Base-by-base conservation (phyloP, 35 echinoderm and acorn worm species). In the Amphiura filiformis region DNA sequence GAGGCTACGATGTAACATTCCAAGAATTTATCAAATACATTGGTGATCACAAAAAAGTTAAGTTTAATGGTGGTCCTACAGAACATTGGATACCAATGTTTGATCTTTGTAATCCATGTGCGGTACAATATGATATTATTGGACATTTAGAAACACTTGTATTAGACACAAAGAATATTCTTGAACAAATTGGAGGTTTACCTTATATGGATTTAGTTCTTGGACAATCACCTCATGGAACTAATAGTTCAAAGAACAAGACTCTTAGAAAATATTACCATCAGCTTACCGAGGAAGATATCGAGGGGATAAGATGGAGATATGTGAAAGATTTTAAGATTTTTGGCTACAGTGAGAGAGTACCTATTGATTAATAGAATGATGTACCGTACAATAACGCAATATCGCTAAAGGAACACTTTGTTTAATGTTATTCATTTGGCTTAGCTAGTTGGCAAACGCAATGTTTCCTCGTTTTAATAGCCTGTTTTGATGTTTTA, bases 101-200 rank as follows among this genome's bases (percentile, higher is more conserved):
- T 39, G n/a, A 84, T 18, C 52, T 89, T 36, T 93, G 92, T 56
- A 65, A 38, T 5, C 86, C 86, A 0, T 93, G 92, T 57, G 76
- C 76, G 23, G 79, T 93, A 34, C 1, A 86, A 0, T 93, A 93
- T 37, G 80, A 93, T 56, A 35, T 84, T 5, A 49, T 93, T 32
- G 91, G 91, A 15, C 88, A 88, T 41, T 88, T 83, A n/a, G 86
- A 87, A 38, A 82, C 86, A 23, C 32, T 93, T n/a, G 70, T 44
- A 0, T 49, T 77, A 47, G 91, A 93, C 34, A 79, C 80, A 12
- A 70, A 76, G 20, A 76, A 83, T 84, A 87, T 93, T 31, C 39
- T 80, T 32, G 35, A 84, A 23, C 37, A 88, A 4, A 70, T 70
- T n/a, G 61, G 26, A 2, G 28, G 1, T 70, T 30, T 23, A 26